A percentile compares a stretch with the other conserved stretches of the same genome.
These are phyloP conservation scores for Heterodera carotae DNA, from an alignment of 1,140 invertebrate genomes.

Conservation along the genomic window DNA sequence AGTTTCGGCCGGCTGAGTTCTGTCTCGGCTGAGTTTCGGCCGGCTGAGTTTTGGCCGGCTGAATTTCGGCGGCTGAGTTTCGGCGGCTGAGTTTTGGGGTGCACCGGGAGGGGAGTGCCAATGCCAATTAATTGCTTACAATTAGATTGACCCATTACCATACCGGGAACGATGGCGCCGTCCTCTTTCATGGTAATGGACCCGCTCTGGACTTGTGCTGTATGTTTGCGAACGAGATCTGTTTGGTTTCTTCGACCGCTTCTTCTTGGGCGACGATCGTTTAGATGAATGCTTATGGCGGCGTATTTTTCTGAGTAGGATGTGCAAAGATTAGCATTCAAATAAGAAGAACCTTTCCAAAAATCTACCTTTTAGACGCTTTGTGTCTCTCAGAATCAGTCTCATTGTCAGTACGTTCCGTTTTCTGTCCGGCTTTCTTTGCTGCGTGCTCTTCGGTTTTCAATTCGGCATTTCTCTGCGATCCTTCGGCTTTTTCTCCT, in stretches of 20 bases:
- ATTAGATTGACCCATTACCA: background rate
- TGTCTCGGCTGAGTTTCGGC: too few species aligned
- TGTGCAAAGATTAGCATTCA: background rate
- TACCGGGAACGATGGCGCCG: background rate
- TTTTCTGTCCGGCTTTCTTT: background rate
- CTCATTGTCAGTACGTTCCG: background rate
- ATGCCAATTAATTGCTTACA: background rate
- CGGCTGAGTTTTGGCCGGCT: too few species aligned
- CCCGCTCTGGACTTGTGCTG: background rate
- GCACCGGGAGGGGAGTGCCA: background rate
- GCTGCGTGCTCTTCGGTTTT: background rate
- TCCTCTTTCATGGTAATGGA: background rate
- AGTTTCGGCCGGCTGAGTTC: too few species aligned
- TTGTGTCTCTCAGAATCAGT: background rate
- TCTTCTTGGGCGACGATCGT: background rate
- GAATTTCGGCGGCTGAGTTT: too few species aligned
- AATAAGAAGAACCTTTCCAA: background rate
- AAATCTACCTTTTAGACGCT: background rate
- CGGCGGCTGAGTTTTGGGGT: too few species aligned
- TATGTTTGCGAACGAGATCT: background rate
- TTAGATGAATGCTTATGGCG: background rate
- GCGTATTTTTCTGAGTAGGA: background rate
- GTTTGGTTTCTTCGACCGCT: background rate
- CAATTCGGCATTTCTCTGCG: background rate
- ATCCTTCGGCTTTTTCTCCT: background rate